Evolutionary conservation across 2,113 vertebrate species (phyloP).

Genomic region (Cheirogaleus medius): DNA sequence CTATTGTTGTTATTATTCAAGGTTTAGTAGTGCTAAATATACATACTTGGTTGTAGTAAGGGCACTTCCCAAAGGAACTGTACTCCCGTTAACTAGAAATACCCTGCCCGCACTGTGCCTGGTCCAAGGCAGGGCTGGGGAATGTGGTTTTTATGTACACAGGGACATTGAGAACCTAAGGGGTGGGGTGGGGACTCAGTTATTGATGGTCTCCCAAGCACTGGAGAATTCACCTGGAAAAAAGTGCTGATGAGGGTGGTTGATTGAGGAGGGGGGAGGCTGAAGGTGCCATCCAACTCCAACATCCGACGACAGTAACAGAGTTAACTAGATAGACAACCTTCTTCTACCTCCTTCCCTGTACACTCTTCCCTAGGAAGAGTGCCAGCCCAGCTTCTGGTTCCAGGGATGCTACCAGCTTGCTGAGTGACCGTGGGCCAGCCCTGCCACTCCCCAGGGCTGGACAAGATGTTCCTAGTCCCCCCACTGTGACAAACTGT

Average conservation of each 20-base stretch:
- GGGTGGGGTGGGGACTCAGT: neutral
- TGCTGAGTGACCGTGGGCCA: neutral
- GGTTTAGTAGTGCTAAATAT: neutral
- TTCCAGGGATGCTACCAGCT: neutral
- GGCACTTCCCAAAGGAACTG: neutral
- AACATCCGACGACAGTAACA: no score
- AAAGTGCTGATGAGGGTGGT: neutral
- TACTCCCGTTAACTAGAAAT: neutral
- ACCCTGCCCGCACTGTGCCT: neutral
- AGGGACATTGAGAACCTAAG: neutral
- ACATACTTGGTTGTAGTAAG: neutral
- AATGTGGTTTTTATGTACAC: neutral
- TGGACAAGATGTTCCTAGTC: neutral
- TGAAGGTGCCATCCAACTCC: neutral
- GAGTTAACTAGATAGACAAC: neutral
- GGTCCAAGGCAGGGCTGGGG: neutral
- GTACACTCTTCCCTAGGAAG: neutral
- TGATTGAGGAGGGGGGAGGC: neutral
- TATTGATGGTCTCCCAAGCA: neutral
- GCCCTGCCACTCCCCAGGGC: neutral
- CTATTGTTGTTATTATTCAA: neutral
- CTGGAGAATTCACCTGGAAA: neutral
- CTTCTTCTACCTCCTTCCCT: neutral
- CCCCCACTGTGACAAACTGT: neutral
- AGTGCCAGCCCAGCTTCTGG: neutral